Evolutionary conservation across 2,113 vertebrate species (phyloP).

Genomic region (Entelurus aequoreus): DNA sequence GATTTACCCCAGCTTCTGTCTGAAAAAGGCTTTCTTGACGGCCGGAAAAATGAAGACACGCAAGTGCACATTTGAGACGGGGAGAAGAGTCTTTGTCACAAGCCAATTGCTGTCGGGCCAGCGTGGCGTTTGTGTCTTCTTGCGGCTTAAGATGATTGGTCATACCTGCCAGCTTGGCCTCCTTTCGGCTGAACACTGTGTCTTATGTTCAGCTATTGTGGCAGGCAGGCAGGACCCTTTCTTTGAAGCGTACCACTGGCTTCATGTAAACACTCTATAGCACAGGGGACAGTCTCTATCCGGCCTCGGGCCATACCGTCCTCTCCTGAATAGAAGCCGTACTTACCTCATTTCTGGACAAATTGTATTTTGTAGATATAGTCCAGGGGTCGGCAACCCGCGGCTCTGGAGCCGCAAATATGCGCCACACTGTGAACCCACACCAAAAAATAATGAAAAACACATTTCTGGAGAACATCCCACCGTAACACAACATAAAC

Average conservation of each 20-base stretch:
- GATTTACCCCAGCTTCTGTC: conserved; percentile 11
- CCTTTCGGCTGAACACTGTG: conserved; percentile 51
- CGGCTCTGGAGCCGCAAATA: no score
- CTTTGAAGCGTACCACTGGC: conserved; percentile 53
- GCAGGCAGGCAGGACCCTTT: conserved; percentile 36
- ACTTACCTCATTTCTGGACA: no score
- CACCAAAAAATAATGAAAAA: no score
- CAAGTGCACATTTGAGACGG: background rate
- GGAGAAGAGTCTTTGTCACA: conserved; percentile 14
- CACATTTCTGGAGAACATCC: no score
- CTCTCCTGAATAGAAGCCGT: no score
- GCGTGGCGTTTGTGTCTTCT: conserved; percentile 8
- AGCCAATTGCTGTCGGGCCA: conserved; percentile 13
- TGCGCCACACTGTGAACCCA: no score
- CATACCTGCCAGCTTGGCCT: conserved; percentile 37
- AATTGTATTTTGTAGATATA: no score
- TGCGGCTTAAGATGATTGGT: conserved; percentile 36
- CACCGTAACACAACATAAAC: no score
- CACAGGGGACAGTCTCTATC: no score
- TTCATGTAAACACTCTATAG: conserved; percentile 48
- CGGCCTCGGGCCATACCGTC: no score
- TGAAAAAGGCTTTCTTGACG: conserved; percentile 2
- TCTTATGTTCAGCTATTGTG: conserved; percentile 51
- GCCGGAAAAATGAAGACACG: conserved; percentile 7
- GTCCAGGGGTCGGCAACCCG: no score